A percentile compares a stretch with the other conserved stretches of the same genome.
phyloP scores from a whole-genome alignment of 2,113 vertebrate genomes.

The Gymnarchus niloticus region DNA sequence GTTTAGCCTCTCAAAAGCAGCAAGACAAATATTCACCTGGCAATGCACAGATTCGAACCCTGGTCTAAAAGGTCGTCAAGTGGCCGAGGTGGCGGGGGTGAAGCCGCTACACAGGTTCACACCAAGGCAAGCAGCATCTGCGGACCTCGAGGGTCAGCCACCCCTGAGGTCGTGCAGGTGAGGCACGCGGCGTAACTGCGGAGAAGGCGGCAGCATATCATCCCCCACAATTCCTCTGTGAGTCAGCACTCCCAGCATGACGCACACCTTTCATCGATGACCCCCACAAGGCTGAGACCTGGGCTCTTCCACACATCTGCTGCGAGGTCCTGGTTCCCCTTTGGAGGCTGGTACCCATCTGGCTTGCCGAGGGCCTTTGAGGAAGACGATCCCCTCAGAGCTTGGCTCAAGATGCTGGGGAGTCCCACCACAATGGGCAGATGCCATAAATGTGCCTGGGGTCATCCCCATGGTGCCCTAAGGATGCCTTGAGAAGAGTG shows the following conservation, averaged over 20 bases:
- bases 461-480: background rate
- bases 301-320: no score
- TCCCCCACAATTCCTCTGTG: background rate
- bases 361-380: no score
- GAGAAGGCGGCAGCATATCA: constrained; percentile 30
- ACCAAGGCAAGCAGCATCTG: no score
- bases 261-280: background rate
- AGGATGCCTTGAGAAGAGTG: no score
- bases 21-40: background rate
- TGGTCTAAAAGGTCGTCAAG: background rate
- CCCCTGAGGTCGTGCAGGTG: background rate
- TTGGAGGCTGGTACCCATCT: no score
- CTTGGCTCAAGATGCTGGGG: background rate
- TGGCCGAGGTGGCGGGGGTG: background rate
- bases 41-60: background rate
- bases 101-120: no score
- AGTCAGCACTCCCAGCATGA: constrained; percentile 21
- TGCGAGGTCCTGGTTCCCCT: no score
- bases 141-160: background rate
- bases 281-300: background rate
- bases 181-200: constrained; percentile 21
- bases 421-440: background rate
- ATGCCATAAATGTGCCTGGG: background rate
- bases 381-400: background rate
- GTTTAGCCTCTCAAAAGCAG: background rate